phyloP scores from a whole-genome alignment of 2,797 vertebrate genomes.

The Spondyliosoma cantharus region DNA sequence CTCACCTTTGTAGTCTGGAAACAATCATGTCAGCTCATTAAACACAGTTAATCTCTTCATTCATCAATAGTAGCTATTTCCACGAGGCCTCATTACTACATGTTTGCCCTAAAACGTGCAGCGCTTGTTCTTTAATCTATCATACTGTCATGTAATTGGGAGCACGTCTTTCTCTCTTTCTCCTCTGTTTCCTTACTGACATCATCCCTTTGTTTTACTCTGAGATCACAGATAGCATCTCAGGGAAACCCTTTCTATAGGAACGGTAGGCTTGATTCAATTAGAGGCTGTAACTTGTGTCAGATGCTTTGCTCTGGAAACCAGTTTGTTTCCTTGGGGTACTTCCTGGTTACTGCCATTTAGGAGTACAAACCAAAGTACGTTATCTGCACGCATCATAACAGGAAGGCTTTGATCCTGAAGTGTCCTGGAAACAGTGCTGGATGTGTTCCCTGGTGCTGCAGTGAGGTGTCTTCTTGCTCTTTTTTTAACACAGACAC shows the following conservation, averaged over 20 bases:
- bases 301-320: constrained; percentile 71
- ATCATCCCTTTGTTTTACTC: constrained; percentile 67
- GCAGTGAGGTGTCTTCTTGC: not conserved
- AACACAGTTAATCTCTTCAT: constrained; percentile 30
- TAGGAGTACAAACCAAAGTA: constrained; percentile 30
- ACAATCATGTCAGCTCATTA: constrained; percentile 43
- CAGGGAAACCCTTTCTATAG: constrained; percentile 62
- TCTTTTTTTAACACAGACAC: not conserved
- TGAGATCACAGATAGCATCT: constrained; percentile 59
- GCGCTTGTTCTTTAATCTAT: constrained; percentile 36
- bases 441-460: constrained; percentile 10
- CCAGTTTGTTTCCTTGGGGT: constrained; percentile 60
- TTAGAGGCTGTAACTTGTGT: constrained; percentile 68
- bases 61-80: constrained; percentile 44
- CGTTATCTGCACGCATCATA: constrained; percentile 52
- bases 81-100: constrained; percentile 11
- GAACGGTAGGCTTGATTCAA: constrained; percentile 68
- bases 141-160: constrained; percentile 50
- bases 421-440: constrained; percentile 10
- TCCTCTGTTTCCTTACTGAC: constrained; percentile 48
- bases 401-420: constrained; percentile 54
- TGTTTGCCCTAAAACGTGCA: constrained; percentile 14
- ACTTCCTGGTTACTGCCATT: constrained; percentile 69
- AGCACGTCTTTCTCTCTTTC: constrained; percentile 40
- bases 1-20: constrained; percentile 22